A percentile compares a stretch with the other conserved stretches of the same genome.
Evolutionary conservation across 2,888 invertebrate genomes (phyloP).

Genomic region (Galerucella calmariensis): DNA sequence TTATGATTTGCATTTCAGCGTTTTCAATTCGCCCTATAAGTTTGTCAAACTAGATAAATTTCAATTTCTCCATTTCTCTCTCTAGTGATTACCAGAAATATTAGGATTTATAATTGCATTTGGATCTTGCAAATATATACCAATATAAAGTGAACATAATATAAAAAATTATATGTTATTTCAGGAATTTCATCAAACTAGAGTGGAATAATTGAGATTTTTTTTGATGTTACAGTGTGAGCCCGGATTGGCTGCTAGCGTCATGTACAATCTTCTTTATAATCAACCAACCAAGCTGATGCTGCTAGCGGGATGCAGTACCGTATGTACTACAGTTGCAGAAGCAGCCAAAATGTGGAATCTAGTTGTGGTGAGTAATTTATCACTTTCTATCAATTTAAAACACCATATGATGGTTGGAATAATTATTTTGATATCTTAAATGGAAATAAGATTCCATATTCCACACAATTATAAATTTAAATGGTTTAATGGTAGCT

Average conservation of each 20-base stretch:
- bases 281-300: constrained; percentile 94
- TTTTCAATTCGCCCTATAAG: not conserved
- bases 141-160: too few species aligned
- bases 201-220: not conserved
- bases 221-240: constrained; percentile 80
- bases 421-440: too few species aligned
- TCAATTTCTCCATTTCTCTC: constrained; percentile 21
- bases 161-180: too few species aligned
- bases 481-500: too few species aligned
- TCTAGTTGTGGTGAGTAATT: constrained; percentile 90
- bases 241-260: constrained; percentile 96
- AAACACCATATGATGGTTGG: too few species aligned
- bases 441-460: too few species aligned
- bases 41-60: constrained; percentile 5
- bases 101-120: too few species aligned
- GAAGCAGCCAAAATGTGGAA: constrained; percentile 99
- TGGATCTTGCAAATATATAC: too few species aligned
- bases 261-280: constrained; percentile 98
- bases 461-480: too few species aligned
- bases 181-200: too few species aligned
- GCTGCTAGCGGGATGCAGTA: constrained; percentile 96
- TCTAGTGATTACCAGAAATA: not conserved
- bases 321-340: constrained; percentile 98
- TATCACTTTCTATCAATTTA: not conserved
- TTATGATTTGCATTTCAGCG: constrained; percentile 6